Base-by-base conservation (phyloP, 2,113 vertebrate genomes). In the Cyprinodon variegatus region DNA sequence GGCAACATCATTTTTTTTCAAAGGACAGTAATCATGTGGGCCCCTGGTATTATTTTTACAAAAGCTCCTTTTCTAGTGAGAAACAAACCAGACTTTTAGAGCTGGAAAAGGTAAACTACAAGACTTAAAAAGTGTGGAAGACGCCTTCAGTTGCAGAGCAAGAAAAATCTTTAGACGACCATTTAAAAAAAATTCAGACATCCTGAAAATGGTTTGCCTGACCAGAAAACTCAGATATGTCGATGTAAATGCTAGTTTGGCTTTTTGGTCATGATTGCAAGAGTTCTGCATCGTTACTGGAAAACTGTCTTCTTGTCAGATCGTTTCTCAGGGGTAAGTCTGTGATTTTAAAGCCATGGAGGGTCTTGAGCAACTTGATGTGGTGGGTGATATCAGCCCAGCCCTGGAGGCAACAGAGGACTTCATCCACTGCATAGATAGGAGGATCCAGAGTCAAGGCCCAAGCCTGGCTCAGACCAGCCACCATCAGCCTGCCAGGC, bases 331-430 rank as follows among this genome's bases (percentile, higher is more conserved):
- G 70, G 66, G 65, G 22, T 38, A 66, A 37, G 50, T 66, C 67
- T 62, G 5, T 40, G 66, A 61, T 65, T 41, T 37, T 65, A 8
- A 46, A 53, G 66, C 63, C 74, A 88, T 92, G 88, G 88, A 82
- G 80, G 86, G 93, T 79, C 97, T 98, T 93, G 97, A 98, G 81
- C 96, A 96, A 76, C 93, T 97, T 70, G 97, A 99, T 53, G 74
- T 86, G 82, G 96, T 97, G 37, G 97, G 97, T 72, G 96, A 98
- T 76, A 96, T 99, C 83, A 99, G 98, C 90, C 98, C 98, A 0
- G 97, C 98, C 79, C 90, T 99, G 76, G 98, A 99, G 92, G 97
- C 96, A 65, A 99, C 98, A 0, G 98, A 99, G 85, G 97, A 99
- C 78, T 98, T 98, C 57, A 90, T 98, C 93, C 89, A 96, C 91